These are phyloP conservation scores for Acanthornis magna DNA, from an alignment of 2,797 vertebrate species.

Conservation along the genomic window DNA sequence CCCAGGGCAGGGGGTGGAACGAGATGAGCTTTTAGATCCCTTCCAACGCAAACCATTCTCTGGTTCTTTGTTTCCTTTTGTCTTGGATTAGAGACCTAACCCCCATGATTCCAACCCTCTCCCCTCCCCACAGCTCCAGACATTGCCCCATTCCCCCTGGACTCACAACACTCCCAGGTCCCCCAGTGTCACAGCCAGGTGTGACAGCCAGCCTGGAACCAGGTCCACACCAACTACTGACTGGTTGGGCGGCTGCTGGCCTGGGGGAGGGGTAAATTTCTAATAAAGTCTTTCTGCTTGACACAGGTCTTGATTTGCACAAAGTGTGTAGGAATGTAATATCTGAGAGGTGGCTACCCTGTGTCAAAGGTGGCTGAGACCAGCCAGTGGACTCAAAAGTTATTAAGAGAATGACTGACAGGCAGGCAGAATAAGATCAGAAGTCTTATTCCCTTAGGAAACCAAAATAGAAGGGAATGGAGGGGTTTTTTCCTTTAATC, in stretches of 20 bases:
- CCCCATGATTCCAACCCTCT: background rate
- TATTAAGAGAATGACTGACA: slow-evolving; percentile 24
- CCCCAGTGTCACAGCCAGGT: background rate
- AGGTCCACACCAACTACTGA: background rate
- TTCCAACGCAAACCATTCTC: background rate
- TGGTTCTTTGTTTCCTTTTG: background rate
- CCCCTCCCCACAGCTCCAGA: background rate
- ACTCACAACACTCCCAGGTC: background rate
- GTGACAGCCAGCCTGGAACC: background rate
- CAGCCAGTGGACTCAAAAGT: background rate
- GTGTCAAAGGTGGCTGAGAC: slow-evolving; percentile 25
- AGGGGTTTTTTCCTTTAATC: background rate
- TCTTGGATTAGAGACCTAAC: no score
- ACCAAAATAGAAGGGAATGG: background rate
- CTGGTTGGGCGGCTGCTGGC: background rate
- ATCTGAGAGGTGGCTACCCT: background rate
- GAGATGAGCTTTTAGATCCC: background rate
- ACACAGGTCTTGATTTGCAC: background rate
- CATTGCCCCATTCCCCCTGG: background rate
- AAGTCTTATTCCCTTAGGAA: background rate
- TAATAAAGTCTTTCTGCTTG: slow-evolving; percentile 3
- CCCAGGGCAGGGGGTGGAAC: background rate
- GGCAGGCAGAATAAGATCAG: background rate
- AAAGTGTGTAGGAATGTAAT: background rate
- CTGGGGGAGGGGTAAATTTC: background rate